Conservation (phyloP, 1,140 invertebrate species). For the Brachionus manjavacas region DNA sequence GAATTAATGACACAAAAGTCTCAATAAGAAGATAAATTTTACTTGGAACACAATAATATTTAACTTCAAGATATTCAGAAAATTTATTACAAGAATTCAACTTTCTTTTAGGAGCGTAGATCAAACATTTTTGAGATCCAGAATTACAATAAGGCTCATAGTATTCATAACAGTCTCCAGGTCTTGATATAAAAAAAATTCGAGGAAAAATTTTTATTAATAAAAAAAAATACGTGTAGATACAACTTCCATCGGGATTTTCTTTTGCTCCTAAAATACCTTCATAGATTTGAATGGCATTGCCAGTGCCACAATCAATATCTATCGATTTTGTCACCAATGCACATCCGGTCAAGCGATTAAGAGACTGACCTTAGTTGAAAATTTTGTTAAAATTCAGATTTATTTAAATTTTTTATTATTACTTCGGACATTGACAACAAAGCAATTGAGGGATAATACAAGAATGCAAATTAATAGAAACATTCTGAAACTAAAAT, state of each 20-base stretch:
- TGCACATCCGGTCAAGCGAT: not conserved
- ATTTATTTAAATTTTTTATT: not conserved
- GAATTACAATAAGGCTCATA: not conserved
- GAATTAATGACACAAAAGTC: not conserved
- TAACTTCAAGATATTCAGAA: not conserved
- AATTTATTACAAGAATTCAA: not conserved
- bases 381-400: not conserved
- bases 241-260: not conserved
- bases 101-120: not conserved
- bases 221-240: not conserved
- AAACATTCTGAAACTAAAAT: not conserved
- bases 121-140: not conserved
- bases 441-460: not conserved
- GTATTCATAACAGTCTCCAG: constrained; percentile 21
- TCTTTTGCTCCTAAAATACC: not conserved
- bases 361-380: not conserved
- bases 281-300: not conserved
- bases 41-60: constrained; percentile 21
- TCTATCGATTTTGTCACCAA: not conserved
- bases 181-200: not conserved
- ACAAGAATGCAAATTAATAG: not conserved
- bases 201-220: not conserved
- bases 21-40: not conserved
- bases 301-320: not conserved
- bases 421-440: not conserved